Evolutionary conservation across 2,888 invertebrate genomes (phyloP).

Genomic region (Drosophila kuntzei): DNA sequence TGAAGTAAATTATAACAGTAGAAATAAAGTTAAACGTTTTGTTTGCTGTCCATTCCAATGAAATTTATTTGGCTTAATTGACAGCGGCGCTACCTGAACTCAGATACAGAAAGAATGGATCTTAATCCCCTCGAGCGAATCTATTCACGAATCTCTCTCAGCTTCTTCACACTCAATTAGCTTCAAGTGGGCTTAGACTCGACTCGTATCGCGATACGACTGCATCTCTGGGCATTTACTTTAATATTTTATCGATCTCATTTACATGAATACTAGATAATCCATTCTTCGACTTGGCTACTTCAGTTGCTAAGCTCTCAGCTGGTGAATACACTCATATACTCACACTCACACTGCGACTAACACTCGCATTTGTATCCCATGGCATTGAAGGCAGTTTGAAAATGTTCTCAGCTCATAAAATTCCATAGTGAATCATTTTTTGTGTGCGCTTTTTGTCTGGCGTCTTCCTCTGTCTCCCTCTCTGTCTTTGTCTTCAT

Average conservation of each 20-base stretch:
- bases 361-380: conserved; percentile 42
- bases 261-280: conserved; percentile 66
- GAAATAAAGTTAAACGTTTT: conserved; percentile 75
- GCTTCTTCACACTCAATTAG: conserved; percentile 81
- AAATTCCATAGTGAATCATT: conserved; percentile 80
- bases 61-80: conserved; percentile 72
- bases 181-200: conserved; percentile 29
- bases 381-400: conserved; percentile 62
- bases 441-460: conserved; percentile 57
- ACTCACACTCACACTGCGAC: conserved; percentile 1
- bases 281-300: conserved; percentile 45
- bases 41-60: conserved; percentile 67
- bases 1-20: conserved; percentile 81
- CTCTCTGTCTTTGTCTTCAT: background rate
- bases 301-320: conserved; percentile 56
- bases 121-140: conserved; percentile 20
- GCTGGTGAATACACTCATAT: conserved; percentile 38
- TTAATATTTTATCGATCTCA: conserved; percentile 77
- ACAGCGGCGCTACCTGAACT: conserved; percentile 61
- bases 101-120: background rate
- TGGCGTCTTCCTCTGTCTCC: conserved; percentile 34
- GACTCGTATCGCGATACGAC: conserved; percentile 32
- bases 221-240: conserved; percentile 67
- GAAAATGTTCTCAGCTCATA: conserved; percentile 81
- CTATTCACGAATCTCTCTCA: conserved; percentile 22